Conservation (phyloP, 64 coral and sea anemone species). For the Porites lutea region DNA sequence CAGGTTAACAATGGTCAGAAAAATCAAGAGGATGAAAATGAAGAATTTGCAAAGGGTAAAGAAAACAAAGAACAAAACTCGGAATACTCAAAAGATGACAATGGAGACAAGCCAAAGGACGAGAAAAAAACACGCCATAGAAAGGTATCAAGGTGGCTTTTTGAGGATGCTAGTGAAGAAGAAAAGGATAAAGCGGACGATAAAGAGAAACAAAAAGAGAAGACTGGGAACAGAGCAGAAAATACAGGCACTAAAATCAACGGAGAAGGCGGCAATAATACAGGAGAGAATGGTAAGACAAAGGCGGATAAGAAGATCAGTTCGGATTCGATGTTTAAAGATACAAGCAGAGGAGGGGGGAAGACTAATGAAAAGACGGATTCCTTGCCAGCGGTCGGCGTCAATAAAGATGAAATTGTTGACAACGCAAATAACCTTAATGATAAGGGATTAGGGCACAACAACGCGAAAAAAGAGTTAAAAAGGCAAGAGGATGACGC, state of each 20-base stretch:
- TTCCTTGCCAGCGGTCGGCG: not conserved
- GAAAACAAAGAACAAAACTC: not conserved
- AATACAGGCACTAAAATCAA: not conserved
- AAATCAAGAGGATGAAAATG: not conserved
- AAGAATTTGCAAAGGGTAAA: not conserved
- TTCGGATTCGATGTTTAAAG: too few species aligned
- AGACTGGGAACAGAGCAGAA: not conserved
- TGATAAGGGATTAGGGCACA: not conserved
- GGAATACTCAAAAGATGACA: not conserved
- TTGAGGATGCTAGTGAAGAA: not conserved
- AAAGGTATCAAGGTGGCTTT: slow-evolving; percentile 36
- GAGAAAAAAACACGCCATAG: not conserved
- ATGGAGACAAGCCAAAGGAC: not conserved
- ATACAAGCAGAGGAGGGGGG: not conserved
- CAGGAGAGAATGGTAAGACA: not conserved
- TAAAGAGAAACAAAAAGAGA: not conserved
- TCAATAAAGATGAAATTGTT: not conserved
- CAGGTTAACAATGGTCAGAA: not conserved
- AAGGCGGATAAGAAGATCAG: not conserved
- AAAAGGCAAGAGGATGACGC: not conserved
- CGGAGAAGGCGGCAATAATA: not conserved
- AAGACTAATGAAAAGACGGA: not conserved
- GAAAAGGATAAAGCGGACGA: not conserved
- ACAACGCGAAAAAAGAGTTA: not conserved
- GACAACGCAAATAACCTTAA: not conserved